These are phyloP conservation scores for Amphimedon queenslandica DNA, from an alignment of 37 sponge, comb jelly and placozoan genomes.

Conservation along the genomic window DNA sequence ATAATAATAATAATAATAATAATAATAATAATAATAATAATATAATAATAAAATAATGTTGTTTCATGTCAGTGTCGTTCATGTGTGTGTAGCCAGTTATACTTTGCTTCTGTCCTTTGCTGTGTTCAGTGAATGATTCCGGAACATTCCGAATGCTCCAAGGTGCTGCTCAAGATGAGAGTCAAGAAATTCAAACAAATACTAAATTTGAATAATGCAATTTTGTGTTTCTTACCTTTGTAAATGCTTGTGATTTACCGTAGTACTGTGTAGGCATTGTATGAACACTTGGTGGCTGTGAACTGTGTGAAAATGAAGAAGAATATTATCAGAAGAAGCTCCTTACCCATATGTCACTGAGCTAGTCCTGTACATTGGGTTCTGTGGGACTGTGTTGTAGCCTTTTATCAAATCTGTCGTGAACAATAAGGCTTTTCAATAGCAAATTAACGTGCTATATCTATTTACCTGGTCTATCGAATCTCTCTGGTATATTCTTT, in stretches of 20 bases:
- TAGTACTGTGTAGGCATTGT: conserved; percentile 70
- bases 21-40: not conserved
- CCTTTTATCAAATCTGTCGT: conserved; percentile 67
- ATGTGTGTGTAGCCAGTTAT: not conserved
- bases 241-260: conserved; percentile 58
- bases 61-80: not conserved
- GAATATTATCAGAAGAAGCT: not conserved
- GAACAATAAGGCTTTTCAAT: not conserved
- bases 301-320: conserved; percentile 9
- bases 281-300: conserved; percentile 63
- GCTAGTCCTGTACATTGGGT: conserved; percentile 63
- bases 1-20: not conserved
- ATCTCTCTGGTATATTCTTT: conserved; percentile 68
- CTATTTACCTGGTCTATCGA: conserved; percentile 70
- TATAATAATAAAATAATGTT: not conserved
- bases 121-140: conserved; percentile 80
- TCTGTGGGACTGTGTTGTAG: conserved; percentile 29
- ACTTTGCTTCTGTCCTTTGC: conserved; percentile 44
- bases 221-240: conserved; percentile 32
- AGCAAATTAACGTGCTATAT: not conserved
- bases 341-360: conserved; percentile 60
- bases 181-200: not conserved
- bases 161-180: conserved; percentile 21
- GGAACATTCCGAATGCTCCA: conserved; percentile 70
- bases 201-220: conserved; percentile 2